Base-by-base conservation (phyloP, 1,140 invertebrate species). In the Archivesica marissinica region DNA sequence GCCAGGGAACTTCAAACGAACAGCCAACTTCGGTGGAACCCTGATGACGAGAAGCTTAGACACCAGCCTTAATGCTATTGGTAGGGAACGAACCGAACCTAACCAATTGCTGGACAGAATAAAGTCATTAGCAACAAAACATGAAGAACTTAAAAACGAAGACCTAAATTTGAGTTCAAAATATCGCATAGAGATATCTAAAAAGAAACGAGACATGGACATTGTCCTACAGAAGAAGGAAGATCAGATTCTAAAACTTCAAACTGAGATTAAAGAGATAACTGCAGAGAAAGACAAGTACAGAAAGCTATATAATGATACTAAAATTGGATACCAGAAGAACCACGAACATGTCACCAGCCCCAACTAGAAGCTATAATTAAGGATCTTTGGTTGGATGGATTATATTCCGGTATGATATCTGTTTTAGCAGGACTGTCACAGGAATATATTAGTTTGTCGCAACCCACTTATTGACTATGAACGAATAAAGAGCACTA, bases 261-360 rank as follows among this genome's bases (percentile, higher is more conserved):
- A 85, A n/a, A 76, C 74, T 28, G 47, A 85, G 0, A 44, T 77
- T 54, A 85, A 85, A 70, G 82, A 85, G 59, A 39, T 64, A 30
- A 44, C 47, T 25, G 82, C 82, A 28, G 82, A 85, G 38, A 85
- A 77, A 59, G 82, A 85, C 30, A 85, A 85, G 30, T 85, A 54
- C n/a, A 85, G 70, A 52, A 85, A 85, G 41, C 30, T 85, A 28
- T 85, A 85, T 56, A 85, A 85, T 70, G 82, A 85, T 35, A 78
- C 82, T 20, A 85, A 85, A 38, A 85, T 85, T 50, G 82, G 82
- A 13, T 76, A 76, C 52, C 82, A 85, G 50, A 66, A 35, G 56
- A 85, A 78, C 39, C 9, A 38, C 33, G 78, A 68, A 25, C 68
- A n/a, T n/a, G n/a, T n/a, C n/a, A n/a, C n/a, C n/a, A n/a, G n/a